Evolutionary conservation across 2,797 vertebrate genomes (phyloP).

Genomic region (Passerculus sandwichensis): DNA sequence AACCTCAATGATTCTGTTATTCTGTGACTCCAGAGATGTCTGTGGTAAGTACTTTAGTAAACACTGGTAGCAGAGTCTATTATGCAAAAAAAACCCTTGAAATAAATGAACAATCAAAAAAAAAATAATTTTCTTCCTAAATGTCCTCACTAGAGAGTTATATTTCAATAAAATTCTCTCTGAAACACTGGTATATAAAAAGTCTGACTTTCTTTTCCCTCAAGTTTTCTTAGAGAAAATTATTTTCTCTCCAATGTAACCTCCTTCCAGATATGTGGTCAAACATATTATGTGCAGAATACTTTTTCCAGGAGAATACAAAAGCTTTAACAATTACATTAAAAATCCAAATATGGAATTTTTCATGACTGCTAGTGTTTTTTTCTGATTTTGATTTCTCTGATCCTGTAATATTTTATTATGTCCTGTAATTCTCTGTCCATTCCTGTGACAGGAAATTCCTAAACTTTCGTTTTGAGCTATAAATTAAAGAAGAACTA

Average conservation of each 20-base stretch:
- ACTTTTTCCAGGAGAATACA: neutral
- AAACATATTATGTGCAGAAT: neutral
- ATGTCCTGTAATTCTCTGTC: neutral
- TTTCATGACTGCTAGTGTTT: neutral
- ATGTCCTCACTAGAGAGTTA: neutral
- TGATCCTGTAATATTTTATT: neutral
- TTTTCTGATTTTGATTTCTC: neutral
- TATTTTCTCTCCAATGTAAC: neutral
- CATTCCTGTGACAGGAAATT: neutral
- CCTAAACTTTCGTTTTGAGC: neutral
- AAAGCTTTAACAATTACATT: neutral
- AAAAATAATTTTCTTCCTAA: neutral
- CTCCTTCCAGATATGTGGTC: fast-evolving
- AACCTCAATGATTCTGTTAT: neutral
- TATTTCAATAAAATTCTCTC: neutral
- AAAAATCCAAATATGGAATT: neutral
- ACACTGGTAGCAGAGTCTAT: neutral
- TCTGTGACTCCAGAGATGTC: neutral
- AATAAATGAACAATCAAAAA: neutral
- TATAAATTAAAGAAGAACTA: neutral
- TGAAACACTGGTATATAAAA: neutral
- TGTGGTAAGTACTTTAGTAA: neutral
- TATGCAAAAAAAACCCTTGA: neutral
- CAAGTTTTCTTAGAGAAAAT: neutral
- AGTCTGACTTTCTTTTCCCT: neutral